Percentiles rank a stretch among this genome's conserved stretches.
Conservation (phyloP, 2,888 invertebrate genomes). For the Caenorhabditis japonica region DNA sequence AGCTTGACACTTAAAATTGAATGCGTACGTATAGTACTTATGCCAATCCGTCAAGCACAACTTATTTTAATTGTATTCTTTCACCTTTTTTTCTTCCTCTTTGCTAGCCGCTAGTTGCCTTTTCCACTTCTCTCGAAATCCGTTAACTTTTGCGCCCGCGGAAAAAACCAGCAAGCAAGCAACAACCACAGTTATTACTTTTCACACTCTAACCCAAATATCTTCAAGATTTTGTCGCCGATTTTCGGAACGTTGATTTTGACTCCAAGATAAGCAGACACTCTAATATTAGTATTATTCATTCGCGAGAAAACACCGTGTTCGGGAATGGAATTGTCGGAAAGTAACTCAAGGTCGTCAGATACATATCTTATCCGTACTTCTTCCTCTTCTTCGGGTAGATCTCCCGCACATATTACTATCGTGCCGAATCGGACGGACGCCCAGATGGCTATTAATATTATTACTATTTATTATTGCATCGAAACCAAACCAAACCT, state of each 20-base stretch:
- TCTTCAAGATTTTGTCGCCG: conserved; percentile 36
- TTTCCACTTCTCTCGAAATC: conserved; percentile 16
- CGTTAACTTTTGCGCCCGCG: conserved; percentile 45
- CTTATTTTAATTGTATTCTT: no score
- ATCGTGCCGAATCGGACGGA: no score
- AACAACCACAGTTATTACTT: conserved; percentile 5
- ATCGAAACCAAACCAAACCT: no score
- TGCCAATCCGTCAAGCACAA: no score
- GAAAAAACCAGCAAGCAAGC: background rate
- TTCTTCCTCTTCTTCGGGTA: background rate
- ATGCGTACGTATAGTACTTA: no score
- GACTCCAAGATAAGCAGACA: conserved; percentile 34
- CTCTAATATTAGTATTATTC: no score
- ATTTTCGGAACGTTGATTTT: no score
- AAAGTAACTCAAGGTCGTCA: background rate
- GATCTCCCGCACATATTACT: background rate
- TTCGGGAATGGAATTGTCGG: no score
- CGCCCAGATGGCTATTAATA: background rate
- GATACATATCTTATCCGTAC: conserved; percentile 40
- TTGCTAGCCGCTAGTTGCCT: conserved; percentile 8
- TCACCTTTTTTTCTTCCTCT: conserved; percentile 3
- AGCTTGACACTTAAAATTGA: no score
- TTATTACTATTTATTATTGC: no score
- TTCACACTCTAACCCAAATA: conserved; percentile 24
- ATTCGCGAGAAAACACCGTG: no score